phyloP scores from a whole-genome alignment of 2,113 vertebrate genomes.

The Fulmarus glacialis region DNA sequence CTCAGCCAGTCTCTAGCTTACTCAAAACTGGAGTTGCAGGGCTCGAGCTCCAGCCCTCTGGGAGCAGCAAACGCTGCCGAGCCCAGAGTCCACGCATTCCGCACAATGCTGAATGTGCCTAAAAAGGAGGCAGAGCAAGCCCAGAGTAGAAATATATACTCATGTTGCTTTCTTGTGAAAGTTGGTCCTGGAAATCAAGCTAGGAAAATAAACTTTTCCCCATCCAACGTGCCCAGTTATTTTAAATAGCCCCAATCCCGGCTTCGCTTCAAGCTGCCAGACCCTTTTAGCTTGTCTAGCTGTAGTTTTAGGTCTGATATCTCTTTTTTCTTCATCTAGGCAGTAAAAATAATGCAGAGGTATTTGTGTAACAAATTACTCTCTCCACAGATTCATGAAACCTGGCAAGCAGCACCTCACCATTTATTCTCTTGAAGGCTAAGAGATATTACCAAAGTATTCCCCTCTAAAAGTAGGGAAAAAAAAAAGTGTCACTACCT shows the following conservation, averaged over 20 bases:
- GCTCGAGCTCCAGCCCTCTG: not conserved
- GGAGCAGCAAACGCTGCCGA: not conserved
- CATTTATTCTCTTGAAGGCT: not conserved
- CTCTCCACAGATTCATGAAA: not conserved
- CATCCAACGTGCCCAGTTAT: not conserved
- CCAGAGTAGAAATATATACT: constrained; percentile 3
- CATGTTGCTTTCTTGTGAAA: not conserved
- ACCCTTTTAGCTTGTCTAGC: not conserved
- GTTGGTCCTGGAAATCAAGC: not conserved
- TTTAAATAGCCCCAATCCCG: not conserved
- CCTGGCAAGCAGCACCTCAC: not conserved
- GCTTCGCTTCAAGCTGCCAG: not conserved
- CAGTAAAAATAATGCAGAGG: not conserved
- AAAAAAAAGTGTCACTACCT: not conserved
- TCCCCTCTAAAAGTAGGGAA: not conserved
- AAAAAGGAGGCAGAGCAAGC: constrained; percentile 60
- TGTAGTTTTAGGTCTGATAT: not conserved
- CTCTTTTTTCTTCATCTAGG: constrained; percentile 1
- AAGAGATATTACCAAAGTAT: not conserved
- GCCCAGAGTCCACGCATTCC: constrained; percentile 42
- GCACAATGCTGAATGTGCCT: constrained; percentile 4
- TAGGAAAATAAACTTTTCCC: constrained; percentile 35
- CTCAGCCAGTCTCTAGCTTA: not conserved
- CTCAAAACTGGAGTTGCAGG: not conserved
- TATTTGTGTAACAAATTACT: not conserved